Percentiles rank a stretch among this genome's conserved stretches.
These are phyloP conservation scores for Acrossocheilus fasciatus DNA, from an alignment of 2,797 vertebrate genomes.

Conservation along the genomic window DNA sequence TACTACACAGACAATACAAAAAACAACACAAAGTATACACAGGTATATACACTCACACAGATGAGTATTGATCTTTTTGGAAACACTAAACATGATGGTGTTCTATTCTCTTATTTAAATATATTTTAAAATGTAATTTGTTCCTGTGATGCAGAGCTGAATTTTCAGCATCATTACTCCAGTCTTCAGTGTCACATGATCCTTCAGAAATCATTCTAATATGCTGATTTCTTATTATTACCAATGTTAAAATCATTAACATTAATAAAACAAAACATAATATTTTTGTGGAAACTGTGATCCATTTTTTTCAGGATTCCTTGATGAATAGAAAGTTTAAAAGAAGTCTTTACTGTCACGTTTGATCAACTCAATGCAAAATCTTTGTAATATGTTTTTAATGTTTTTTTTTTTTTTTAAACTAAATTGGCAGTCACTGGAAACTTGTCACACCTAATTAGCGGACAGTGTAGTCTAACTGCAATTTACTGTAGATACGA, in stretches of 20 bases:
- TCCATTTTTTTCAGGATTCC: not conserved
- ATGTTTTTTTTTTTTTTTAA: not conserved
- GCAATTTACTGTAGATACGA: not conserved
- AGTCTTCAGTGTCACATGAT: not conserved
- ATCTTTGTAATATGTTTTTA: not conserved
- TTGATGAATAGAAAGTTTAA: not conserved
- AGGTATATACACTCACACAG: slow-evolving; percentile 76
- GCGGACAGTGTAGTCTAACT: not conserved
- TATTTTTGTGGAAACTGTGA: not conserved
- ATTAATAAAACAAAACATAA: no score
- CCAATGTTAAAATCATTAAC: not conserved
- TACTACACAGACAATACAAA: slow-evolving; percentile 81
- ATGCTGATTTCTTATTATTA: not conserved
- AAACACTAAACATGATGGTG: not conserved
- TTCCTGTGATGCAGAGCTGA: not conserved
- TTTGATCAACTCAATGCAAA: not conserved
- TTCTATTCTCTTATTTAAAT: not conserved
- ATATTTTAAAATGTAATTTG: not conserved
- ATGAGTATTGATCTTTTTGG: slow-evolving; percentile 4
- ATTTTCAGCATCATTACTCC: not conserved
- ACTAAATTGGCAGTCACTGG: not conserved
- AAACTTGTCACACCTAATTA: not conserved
- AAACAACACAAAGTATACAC: slow-evolving; percentile 71
- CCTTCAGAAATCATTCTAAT: not conserved
- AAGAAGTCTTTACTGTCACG: not conserved